Conservation (phyloP, 2,113 vertebrate species). For the Leptodactylus fuscus region DNA sequence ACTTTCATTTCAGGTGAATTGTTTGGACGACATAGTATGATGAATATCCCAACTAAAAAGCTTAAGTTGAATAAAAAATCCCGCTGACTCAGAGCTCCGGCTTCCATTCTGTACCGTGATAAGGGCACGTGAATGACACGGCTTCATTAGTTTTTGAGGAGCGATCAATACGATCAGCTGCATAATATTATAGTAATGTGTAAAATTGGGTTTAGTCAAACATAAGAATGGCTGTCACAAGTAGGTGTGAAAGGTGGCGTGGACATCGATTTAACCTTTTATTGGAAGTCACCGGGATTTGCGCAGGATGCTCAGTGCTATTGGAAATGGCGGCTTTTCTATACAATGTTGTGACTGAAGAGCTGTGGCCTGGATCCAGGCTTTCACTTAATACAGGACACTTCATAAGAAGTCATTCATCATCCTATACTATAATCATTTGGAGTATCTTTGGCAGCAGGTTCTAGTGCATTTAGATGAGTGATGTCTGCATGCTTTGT, state of each 20-base stretch:
- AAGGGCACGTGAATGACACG: constrained; percentile 70
- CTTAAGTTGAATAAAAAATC: constrained; percentile 72
- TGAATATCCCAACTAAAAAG: constrained; percentile 81
- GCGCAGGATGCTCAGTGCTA: not conserved
- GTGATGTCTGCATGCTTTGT: constrained; percentile 15
- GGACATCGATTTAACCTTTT: constrained; percentile 17
- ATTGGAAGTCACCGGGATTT: not conserved
- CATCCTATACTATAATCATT: constrained; percentile 67
- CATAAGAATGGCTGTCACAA: not conserved
- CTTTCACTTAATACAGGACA: constrained; percentile 60
- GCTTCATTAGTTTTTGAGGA: constrained; percentile 73
- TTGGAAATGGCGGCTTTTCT: not conserved
- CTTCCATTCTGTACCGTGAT: constrained; percentile 70
- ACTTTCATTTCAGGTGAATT: constrained; percentile 85
- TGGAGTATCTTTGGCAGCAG: constrained; percentile 57
- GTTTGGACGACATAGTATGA: constrained; percentile 84
- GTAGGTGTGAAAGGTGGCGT: not conserved
- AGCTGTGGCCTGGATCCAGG: constrained; percentile 22
- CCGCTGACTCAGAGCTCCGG: constrained; percentile 79
- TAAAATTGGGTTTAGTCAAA: constrained; percentile 60
- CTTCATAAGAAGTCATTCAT: constrained; percentile 67
- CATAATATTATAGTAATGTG: constrained; percentile 72
- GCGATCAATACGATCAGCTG: constrained; percentile 79
- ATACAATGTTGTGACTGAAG: not conserved
- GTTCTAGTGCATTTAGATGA: constrained; percentile 29